Percentiles rank a stretch among this genome's conserved stretches.
Conservation (phyloP, 2,888 invertebrate genomes). For the Aspidiotus destructor region DNA sequence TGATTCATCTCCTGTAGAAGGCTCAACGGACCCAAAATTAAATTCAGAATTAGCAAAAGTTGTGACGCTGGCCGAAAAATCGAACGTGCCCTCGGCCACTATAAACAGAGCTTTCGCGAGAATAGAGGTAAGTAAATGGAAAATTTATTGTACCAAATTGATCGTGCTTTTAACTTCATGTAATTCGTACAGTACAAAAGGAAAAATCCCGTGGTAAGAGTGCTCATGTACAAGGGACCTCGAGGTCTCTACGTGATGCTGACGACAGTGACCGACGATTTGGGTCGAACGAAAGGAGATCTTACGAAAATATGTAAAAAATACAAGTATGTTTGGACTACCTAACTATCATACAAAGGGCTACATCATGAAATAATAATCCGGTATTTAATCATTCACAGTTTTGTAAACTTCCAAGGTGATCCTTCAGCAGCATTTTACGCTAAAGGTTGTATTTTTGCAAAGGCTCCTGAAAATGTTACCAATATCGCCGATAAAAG, state of each 20-base stretch:
- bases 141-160: not conserved
- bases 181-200: not conserved
- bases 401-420: constrained; percentile 43
- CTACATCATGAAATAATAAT: not conserved
- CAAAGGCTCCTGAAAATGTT: constrained; percentile 40
- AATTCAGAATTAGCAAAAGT: constrained; percentile 51
- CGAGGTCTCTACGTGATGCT: constrained; percentile 1
- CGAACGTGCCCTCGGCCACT: constrained; percentile 53
- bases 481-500: constrained; percentile 45
- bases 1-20: not conserved
- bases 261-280: constrained; percentile 5
- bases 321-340: not conserved
- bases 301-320: constrained; percentile 10
- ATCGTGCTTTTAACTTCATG: not conserved
- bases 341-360: constrained; percentile 3
- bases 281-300: constrained; percentile 10
- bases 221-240: constrained; percentile 8
- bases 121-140: constrained; percentile 6
- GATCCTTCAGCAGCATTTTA: constrained; percentile 47
- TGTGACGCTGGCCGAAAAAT: constrained; percentile 52
- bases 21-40: constrained; percentile 47
- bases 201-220: constrained; percentile 2
- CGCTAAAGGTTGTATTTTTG: constrained; percentile 52
- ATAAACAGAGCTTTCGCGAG: constrained; percentile 42
- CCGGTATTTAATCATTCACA: constrained; percentile 42